Evolutionary conservation across 1,140 invertebrate species (phyloP).

Genomic region (Drosophila biarmipes): DNA sequence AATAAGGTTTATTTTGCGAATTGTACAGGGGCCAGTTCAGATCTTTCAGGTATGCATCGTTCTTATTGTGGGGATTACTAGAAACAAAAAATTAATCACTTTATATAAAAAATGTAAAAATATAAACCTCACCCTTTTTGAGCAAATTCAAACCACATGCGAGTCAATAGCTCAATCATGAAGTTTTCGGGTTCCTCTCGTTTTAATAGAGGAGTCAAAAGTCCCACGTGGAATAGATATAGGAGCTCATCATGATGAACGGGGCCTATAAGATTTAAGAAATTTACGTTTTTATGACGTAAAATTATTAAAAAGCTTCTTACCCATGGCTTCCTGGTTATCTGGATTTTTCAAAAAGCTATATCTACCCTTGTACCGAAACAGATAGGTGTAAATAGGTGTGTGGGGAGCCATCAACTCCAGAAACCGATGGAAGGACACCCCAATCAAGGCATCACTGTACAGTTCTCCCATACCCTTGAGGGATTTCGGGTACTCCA

Average conservation of each 20-base stretch:
- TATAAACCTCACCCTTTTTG: conserved; percentile 82
- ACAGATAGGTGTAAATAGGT: conserved; percentile 86
- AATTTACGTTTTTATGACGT: neutral
- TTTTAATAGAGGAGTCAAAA: conserved; percentile 82
- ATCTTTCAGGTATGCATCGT: conserved; percentile 64
- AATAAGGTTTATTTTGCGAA: conserved; percentile 83
- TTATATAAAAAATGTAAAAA: neutral
- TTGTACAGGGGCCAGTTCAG: conserved; percentile 85
- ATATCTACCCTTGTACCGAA: conserved; percentile 86
- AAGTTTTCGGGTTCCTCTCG: conserved; percentile 84
- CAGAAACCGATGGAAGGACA: conserved; percentile 85
- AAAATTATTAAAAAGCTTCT: neutral
- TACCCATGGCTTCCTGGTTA: conserved; percentile 84
- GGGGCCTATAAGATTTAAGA: conserved; percentile 83
- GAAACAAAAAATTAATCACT: neutral
- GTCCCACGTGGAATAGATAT: conserved; percentile 86
- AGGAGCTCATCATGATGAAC: conserved; percentile 87
- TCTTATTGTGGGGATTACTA: conserved; percentile 65
- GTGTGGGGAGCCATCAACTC: conserved; percentile 84
- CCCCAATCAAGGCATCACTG: conserved; percentile 85
- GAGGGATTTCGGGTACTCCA: conserved; percentile 51
- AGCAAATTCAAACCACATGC: conserved; percentile 85
- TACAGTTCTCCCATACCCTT: conserved; percentile 79
- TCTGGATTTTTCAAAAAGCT: conserved; percentile 85
- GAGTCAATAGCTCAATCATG: conserved; percentile 85